Conservation (phyloP, 2,888 invertebrate species). For the Nymphalis urticae region DNA sequence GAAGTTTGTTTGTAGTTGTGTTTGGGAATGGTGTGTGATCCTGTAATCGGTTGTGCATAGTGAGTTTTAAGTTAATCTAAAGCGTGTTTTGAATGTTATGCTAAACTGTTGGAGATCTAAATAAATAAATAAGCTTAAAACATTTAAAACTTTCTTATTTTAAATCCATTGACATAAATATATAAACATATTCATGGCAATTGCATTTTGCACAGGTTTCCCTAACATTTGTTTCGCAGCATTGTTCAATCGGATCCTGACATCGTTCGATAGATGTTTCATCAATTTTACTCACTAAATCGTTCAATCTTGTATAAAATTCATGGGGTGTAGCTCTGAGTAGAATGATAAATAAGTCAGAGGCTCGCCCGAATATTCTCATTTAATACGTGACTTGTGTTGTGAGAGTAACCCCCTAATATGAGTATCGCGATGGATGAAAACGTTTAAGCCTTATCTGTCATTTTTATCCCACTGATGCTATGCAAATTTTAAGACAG, state of each 20-base stretch:
- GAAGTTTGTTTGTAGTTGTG: no score
- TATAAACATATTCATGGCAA: neutral
- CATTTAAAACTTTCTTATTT: neutral
- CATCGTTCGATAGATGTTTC: constrained; percentile 77
- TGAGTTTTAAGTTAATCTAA: no score
- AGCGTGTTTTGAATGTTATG: no score
- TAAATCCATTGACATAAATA: neutral
- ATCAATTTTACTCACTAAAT: constrained; percentile 80
- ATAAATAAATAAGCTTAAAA: no score
- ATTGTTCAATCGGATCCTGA: constrained; percentile 71
- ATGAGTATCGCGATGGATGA: constrained; percentile 70
- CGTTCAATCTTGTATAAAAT: constrained; percentile 82
- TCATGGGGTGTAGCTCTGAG: constrained; percentile 79
- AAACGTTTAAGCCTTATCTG: constrained; percentile 68
- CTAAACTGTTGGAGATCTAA: no score
- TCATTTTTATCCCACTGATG: constrained; percentile 57
- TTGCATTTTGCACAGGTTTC: constrained; percentile 11
- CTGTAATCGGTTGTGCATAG: no score
- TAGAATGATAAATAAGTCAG: constrained; percentile 80
- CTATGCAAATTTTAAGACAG: constrained; percentile 15
- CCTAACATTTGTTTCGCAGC: constrained; percentile 35
- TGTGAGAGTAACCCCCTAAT: constrained; percentile 71
- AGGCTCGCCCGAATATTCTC: constrained; percentile 80
- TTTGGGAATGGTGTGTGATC: no score
- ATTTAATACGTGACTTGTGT: constrained; percentile 82